A percentile compares a stretch with the other conserved stretches of the same genome.
phyloP scores from a whole-genome alignment of 2,797 vertebrate genomes.

The Melanotaenia boesemani region DNA sequence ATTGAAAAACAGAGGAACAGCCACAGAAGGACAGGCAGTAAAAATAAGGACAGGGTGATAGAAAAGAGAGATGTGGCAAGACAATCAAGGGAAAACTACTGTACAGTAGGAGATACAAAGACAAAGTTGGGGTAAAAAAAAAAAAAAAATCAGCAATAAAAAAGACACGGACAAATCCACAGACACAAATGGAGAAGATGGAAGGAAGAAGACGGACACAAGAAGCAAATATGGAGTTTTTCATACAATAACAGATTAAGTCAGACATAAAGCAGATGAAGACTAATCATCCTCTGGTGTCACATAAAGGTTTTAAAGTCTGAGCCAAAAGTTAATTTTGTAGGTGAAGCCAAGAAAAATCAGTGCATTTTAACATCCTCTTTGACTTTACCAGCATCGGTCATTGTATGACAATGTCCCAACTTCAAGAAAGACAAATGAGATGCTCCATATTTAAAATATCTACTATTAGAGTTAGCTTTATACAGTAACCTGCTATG shows the following conservation, averaged over 20 bases:
- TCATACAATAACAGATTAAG: slow-evolving; percentile 38
- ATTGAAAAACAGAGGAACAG: slow-evolving; percentile 58
- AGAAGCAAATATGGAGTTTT: slow-evolving; percentile 21
- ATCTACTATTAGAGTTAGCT: neutral
- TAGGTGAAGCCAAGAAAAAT: too few relatives aligned
- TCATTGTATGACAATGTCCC: too few relatives aligned
- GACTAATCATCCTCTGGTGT: slow-evolving; percentile 61
- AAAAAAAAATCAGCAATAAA: slow-evolving; percentile 13
- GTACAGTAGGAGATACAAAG: slow-evolving; percentile 12
- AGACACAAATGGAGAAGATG: slow-evolving; percentile 17
- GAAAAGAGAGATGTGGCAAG: slow-evolving; percentile 15
- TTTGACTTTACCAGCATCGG: slow-evolving; percentile 1
- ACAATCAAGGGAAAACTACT: slow-evolving; percentile 25
- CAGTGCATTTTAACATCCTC: neutral
- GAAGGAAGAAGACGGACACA: slow-evolving; percentile 19
- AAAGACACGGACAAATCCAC: slow-evolving; percentile 30
- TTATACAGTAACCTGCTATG: neutral
- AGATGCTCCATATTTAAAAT: too few relatives aligned
- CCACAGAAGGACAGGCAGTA: slow-evolving; percentile 16
- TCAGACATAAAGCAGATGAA: slow-evolving; percentile 35
- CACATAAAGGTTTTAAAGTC: slow-evolving; percentile 57
- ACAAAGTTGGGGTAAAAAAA: slow-evolving; percentile 23
- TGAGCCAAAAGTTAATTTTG: slow-evolving; percentile 49
- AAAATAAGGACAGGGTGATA: slow-evolving; percentile 28
- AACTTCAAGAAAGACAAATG: too few relatives aligned